These are phyloP conservation scores for Sorex maritimensis DNA, from an alignment of 2,797 vertebrate genomes.

Conservation along the genomic window DNA sequence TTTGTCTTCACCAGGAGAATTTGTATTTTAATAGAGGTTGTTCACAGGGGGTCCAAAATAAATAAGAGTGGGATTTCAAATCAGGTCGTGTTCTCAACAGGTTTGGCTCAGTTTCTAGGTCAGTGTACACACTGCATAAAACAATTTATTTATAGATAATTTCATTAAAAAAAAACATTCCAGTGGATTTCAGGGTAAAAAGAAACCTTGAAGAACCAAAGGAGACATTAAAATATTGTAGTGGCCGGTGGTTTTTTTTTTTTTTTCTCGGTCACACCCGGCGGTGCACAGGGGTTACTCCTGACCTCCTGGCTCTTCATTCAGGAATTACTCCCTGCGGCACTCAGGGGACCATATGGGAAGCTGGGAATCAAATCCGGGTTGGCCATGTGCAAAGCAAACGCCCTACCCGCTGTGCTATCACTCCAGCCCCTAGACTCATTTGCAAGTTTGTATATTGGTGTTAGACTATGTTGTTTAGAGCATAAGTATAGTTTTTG, in stretches of 20 bases:
- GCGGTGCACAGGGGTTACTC: too few species aligned
- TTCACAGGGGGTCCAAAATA: slow-evolving; percentile 42
- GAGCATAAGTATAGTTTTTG: background rate
- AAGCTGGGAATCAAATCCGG: too few species aligned
- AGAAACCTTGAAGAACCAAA: background rate
- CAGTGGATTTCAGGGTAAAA: background rate
- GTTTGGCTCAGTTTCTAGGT: slow-evolving; percentile 61
- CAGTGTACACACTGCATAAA: slow-evolving; percentile 56
- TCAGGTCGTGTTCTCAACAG: slow-evolving; percentile 66
- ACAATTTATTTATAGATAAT: slow-evolving; percentile 55
- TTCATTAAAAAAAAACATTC: background rate
- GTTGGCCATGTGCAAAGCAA: too few species aligned
- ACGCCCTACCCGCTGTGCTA: too few species aligned
- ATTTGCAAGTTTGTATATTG: background rate
- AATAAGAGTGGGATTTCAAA: slow-evolving; percentile 60
- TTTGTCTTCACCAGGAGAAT: slow-evolving; percentile 19
- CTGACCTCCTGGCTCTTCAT: too few species aligned
- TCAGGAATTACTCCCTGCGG: too few species aligned
- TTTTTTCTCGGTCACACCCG: too few species aligned
- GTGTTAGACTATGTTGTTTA: background rate
- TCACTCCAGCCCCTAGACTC: background rate
- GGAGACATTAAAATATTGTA: slow-evolving; percentile 41
- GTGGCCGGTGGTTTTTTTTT: background rate
- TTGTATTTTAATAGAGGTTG: slow-evolving; percentile 55
- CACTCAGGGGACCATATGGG: too few species aligned